Base-by-base conservation (phyloP, 2,888 invertebrate genomes). In the Cephus runcator region DNA sequence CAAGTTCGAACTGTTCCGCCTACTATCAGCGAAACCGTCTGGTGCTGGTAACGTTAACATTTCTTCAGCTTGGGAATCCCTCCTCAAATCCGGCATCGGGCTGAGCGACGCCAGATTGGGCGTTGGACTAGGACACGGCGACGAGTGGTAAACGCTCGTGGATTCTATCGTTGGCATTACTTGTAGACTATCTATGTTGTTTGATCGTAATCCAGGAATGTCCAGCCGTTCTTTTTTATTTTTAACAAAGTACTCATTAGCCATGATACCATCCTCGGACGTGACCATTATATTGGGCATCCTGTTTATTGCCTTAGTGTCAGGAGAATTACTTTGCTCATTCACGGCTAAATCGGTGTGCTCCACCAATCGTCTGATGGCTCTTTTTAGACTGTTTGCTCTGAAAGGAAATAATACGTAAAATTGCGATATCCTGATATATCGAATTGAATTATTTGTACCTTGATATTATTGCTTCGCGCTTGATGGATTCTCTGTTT, bases 381-480 rank as follows among this genome's bases (percentile, higher is more conserved):
- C 97, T 87, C 96, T 95, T 91, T 97, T 97, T 82, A 97, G 93
- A 91, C 97, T 97, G 89, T 97, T 96, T 31, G 96, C 96, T 76
- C 97, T 92, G 73, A 92, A 40, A 40, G 15, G 4, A 40, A 15
- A 6, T 40, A 15, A 40, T 40, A 15, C 6, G 40, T 40, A 40
- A 15, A 40, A 15, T 33, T 11, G 30, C 31, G 30, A 69, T n/a
- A 12, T 69, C 4, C 30, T 69, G 69, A 11, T 12, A 30, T 30
- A 69, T 69, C 33, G 11, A 69, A 69, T 69, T 6, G 0, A 40
- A 40, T 40, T 40, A 1, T 40, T 15, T 15, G 11, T 85, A 90
- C 90, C 90, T 92, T 78, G 93, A 92, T 81, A 94, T 92, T 56
- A 94, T 88, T 30, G 93, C 93, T 83, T 94, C 94, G 82, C 93